These are phyloP conservation scores for Leontopithecus rosalia DNA, from an alignment of 2,797 vertebrate species.

Conservation along the genomic window DNA sequence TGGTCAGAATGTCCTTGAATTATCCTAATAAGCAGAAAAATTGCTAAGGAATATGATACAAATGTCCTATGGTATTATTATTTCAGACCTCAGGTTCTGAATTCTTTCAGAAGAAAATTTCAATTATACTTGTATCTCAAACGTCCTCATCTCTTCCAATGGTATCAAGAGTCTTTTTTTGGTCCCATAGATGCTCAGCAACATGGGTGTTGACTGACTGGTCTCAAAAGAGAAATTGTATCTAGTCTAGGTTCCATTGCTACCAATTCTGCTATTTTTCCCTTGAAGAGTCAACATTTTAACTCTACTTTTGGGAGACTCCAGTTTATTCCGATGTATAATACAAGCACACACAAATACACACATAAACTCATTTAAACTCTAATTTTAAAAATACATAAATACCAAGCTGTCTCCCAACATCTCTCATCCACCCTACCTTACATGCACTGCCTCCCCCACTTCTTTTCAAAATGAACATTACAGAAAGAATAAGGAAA, in stretches of 20 bases:
- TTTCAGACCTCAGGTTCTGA: background rate
- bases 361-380: background rate
- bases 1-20: background rate
- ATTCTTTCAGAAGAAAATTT: constrained; percentile 16
- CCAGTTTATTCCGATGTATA: background rate
- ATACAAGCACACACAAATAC: background rate
- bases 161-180: background rate
- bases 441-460: background rate
- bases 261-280: constrained; percentile 15
- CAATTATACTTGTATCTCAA: background rate
- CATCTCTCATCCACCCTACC: background rate
- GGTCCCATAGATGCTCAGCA: background rate
- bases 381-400: constrained; percentile 37
- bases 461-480: background rate
- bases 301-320: constrained; percentile 21
- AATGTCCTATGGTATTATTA: background rate
- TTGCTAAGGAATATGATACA: background rate
- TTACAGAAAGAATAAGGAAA: background rate
- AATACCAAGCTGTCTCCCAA: background rate
- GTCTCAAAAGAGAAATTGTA: background rate
- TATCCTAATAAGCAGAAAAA: background rate
- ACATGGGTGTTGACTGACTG: background rate
- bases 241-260: background rate
- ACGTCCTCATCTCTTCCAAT: background rate
- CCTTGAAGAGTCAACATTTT: background rate